These are phyloP conservation scores for Antheraea pernyi DNA, from an alignment of 1,140 invertebrate genomes.

Conservation along the genomic window DNA sequence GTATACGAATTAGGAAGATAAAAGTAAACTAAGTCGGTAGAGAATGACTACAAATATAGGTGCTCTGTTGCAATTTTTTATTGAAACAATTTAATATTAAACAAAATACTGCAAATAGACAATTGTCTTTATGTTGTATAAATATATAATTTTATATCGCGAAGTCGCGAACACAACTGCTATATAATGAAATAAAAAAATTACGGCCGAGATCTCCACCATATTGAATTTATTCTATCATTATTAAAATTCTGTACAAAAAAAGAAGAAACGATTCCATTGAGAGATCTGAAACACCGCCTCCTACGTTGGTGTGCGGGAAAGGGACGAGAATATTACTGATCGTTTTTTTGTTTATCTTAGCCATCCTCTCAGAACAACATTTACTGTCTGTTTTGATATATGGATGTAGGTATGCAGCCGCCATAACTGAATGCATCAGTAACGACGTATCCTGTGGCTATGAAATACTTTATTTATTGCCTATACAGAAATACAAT, in stretches of 20 bases:
- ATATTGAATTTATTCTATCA: neutral
- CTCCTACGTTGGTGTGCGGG: neutral
- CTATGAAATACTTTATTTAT: neutral
- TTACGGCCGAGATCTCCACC: neutral
- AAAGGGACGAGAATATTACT: neutral
- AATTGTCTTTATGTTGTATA: too few species aligned
- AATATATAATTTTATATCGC: too few species aligned
- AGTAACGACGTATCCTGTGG: neutral
- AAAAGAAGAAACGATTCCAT: neutral
- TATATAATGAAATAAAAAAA: too few species aligned
- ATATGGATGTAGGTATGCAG: neutral
- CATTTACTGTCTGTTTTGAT: slow-evolving; percentile 4
- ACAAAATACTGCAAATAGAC: too few species aligned
- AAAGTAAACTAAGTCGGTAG: too few species aligned
- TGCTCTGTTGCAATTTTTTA: too few species aligned
- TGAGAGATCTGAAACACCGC: neutral
- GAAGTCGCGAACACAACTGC: too few species aligned
- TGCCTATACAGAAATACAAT: neutral
- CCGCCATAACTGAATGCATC: neutral
- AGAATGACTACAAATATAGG: too few species aligned
- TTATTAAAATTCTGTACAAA: neutral
- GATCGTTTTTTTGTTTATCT: neutral
- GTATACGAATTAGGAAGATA: too few species aligned
- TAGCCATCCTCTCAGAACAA: neutral
- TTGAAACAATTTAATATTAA: too few species aligned